Base-by-base conservation (phyloP, 2,797 vertebrate species). In the Cottoperca gobio region DNA sequence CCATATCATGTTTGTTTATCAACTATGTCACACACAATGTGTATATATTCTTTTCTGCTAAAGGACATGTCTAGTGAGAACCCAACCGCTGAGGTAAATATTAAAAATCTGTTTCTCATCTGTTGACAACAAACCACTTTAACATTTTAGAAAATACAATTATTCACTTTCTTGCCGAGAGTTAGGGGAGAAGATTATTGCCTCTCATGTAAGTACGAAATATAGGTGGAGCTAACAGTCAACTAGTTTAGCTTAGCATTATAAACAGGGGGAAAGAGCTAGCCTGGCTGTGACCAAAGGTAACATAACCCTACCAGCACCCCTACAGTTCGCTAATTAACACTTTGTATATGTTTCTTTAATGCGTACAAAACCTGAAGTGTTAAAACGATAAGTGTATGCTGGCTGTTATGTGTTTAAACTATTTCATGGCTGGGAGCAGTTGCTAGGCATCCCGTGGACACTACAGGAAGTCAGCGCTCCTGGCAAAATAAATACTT, bases 81-180 rank as follows among this genome's bases (percentile, higher is more conserved):
- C 52, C 24, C 24, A 16, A 0, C 0, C 13, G 2, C 42, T 28
- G 72, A 83, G 84, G 92, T 93, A 82, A 87, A 75, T 73, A 63
- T 60, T 21, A 40, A 2, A 69, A 81, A 8, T 33, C 5, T 39
- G 2, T 59, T 54, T 2, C 6, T 57, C 1, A 12, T 49, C 37
- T 59, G 12, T 46, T 57, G 13, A 28, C 12, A 24, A 17, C 3
- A 14, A 46, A 31, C 12, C 17, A 5, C 26, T 19, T 39, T 10
- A 2, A 50, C 8, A 39, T 49, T 59, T 74, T 26, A 8, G 8
- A 9, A 45, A 39, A 37, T 11, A 21, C 9, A 26, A 31, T 31
- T 21, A 5, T 28, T 21, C 0, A 14, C 2, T 14, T 40, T 52
- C 16, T 50, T 17, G 6, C 1, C 0, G 4, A 40, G 9, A 69